These are phyloP conservation scores for Hemicentrotus pulcherrimus DNA, from an alignment of 35 echinoderm and acorn worm species.

Conservation along the genomic window DNA sequence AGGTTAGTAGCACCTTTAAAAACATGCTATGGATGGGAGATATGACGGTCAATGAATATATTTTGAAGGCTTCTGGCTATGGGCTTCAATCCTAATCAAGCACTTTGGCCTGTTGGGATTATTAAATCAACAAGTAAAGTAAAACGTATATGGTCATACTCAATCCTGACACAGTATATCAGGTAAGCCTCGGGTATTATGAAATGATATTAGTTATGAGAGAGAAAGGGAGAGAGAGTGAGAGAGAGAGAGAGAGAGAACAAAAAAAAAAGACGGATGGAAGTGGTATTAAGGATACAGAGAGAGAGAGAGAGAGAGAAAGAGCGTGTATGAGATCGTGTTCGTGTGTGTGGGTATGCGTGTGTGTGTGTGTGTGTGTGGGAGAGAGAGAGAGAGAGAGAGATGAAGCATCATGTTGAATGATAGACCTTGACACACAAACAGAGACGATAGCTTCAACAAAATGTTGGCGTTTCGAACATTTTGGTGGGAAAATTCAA, in stretches of 20 bases:
- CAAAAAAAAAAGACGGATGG: too few species aligned
- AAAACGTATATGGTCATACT: constrained; percentile 10
- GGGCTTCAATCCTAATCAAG: not conserved
- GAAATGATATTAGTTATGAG: not conserved
- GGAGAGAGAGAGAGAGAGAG: not conserved
- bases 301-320: too few species aligned
- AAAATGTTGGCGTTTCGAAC: too few species aligned
- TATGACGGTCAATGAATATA: not conserved
- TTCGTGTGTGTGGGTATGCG: not conserved
- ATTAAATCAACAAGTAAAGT: not conserved
- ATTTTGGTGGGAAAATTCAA: too few species aligned
- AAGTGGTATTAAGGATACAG: too few species aligned
- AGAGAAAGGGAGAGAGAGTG: not conserved
- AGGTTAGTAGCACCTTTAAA: not conserved
- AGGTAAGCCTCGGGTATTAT: not conserved
- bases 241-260: not conserved
- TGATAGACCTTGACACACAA: too few species aligned
- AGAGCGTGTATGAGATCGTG: too few species aligned
- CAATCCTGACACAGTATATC: not conserved
- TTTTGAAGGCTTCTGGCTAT: not conserved
- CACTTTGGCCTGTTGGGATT: not conserved
- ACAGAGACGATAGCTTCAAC: too few species aligned
- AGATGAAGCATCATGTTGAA: not conserved
- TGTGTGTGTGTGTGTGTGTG: not conserved
- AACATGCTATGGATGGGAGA: not conserved